Evolutionary conservation across 2,797 vertebrate species (phyloP).

Genomic region (Rachycentron canadum): DNA sequence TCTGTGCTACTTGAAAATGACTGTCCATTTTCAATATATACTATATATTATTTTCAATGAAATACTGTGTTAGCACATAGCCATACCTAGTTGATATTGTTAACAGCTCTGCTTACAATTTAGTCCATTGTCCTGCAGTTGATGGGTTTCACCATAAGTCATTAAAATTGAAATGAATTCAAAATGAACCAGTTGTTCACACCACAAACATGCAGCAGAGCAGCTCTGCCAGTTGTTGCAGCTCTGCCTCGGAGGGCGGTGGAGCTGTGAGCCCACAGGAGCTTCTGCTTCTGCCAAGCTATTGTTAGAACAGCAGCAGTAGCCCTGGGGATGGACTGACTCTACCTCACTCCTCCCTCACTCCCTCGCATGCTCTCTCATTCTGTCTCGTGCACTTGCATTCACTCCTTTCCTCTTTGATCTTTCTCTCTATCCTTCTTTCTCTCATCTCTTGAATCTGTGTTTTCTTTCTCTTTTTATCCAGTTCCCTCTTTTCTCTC

Average conservation of each 20-base stretch:
- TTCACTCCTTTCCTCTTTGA: constrained; percentile 54
- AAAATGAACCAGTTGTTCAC: constrained; percentile 51
- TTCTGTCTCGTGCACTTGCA: constrained; percentile 38
- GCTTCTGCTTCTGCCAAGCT: constrained; percentile 75
- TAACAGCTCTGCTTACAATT: constrained; percentile 24
- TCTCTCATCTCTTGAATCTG: constrained; percentile 33
- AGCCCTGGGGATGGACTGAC: constrained; percentile 73
- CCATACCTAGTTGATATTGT: constrained; percentile 24
- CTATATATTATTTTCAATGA: neutral
- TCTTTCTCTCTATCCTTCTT: constrained; percentile 36
- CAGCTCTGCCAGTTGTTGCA: constrained; percentile 63
- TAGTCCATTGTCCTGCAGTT: constrained; percentile 38
- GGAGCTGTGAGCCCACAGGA: constrained; percentile 71
- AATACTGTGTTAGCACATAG: neutral
- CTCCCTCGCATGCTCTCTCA: constrained; percentile 47
- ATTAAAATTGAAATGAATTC: constrained; percentile 59
- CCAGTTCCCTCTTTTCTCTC: constrained; percentile 26
- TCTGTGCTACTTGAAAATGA: neutral
- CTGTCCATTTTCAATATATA: constrained; percentile 11
- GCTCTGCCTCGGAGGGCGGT: constrained; percentile 62
- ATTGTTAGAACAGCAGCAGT: constrained; percentile 80
- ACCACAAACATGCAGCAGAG: constrained; percentile 38
- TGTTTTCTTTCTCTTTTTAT: constrained; percentile 31
- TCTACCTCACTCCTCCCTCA: constrained; percentile 57
- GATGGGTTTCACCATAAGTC: constrained; percentile 33